Percentiles rank a stretch among this genome's conserved stretches.
Conservation (phyloP, 2,113 vertebrate species). For the Callospermophilus lateralis region DNA sequence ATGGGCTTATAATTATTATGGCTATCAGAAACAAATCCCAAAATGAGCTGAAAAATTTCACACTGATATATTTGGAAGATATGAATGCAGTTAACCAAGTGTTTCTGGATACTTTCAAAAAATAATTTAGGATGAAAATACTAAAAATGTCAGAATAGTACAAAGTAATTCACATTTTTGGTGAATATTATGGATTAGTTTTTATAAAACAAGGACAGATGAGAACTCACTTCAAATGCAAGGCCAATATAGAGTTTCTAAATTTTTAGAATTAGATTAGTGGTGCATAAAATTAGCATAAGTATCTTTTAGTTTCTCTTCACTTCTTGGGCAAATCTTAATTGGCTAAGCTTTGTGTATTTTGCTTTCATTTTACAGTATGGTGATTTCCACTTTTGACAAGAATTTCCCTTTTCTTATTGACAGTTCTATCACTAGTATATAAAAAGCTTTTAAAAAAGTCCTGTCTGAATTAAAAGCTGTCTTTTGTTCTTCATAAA, state of each 20-base stretch:
- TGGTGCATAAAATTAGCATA: neutral
- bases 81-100: constrained; percentile 44
- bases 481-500: constrained; percentile 55
- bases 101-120: constrained; percentile 7
- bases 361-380: constrained; percentile 20
- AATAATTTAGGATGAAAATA: neutral
- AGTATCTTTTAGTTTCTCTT: neutral
- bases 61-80: constrained; percentile 7
- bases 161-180: constrained; percentile 13
- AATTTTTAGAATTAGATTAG: constrained; percentile 37
- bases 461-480: neutral
- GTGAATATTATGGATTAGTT: neutral
- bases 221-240: constrained; percentile 43
- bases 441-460: constrained; percentile 31
- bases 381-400: constrained; percentile 29
- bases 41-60: neutral
- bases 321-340: neutral
- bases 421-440: constrained; percentile 7
- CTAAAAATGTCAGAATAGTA: constrained; percentile 2
- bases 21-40: constrained; percentile 4
- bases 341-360: neutral
- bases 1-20: constrained; percentile 15
- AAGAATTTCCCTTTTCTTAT: constrained; percentile 3
- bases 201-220: neutral
- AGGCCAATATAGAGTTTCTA: neutral